Percentiles rank a stretch among this genome's conserved stretches.
Evolutionary conservation across 2,888 invertebrate species (phyloP).

Genomic region (Mimachlamys varia): DNA sequence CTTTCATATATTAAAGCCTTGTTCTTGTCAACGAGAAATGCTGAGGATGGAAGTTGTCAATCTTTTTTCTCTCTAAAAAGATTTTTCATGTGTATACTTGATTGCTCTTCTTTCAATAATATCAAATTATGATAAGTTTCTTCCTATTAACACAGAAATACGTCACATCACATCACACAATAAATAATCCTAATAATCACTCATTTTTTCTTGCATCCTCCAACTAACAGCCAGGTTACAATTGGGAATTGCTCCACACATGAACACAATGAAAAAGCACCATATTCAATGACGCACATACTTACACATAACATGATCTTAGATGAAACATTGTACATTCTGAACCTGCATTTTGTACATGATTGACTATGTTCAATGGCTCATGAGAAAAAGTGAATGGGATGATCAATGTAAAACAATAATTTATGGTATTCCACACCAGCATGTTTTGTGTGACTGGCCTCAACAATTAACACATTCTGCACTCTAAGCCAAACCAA

Average conservation of each 20-base stretch:
- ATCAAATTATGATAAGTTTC: conserved; percentile 28
- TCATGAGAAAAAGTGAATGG: not conserved
- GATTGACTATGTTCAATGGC: conserved; percentile 34
- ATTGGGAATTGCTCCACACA: not conserved
- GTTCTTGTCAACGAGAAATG: not conserved
- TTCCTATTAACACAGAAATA: conserved; percentile 3
- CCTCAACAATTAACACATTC: conserved; percentile 76
- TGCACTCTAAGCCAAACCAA: conserved; percentile 70
- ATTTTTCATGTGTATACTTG: not conserved
- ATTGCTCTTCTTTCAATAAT: conserved; percentile 2
- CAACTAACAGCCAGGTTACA: conserved; percentile 17
- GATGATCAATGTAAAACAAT: not conserved
- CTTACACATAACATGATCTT: conserved; percentile 7
- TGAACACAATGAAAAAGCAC: conserved; percentile 32
- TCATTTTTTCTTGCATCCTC: not conserved
- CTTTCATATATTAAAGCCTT: not conserved
- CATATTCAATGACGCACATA: conserved; percentile 25
- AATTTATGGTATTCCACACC: not conserved
- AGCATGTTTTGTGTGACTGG: conserved; percentile 61
- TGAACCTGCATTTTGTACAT: conserved; percentile 34
- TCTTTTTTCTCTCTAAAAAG: not conserved
- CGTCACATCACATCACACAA: conserved; percentile 19
- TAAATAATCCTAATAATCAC: conserved; percentile 7
- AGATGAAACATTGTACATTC: conserved; percentile 10
- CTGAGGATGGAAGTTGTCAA: not conserved